A percentile compares a stretch with the other conserved stretches of the same genome.
Conservation (phyloP, 2,113 vertebrate genomes). For the Channa argus region DNA sequence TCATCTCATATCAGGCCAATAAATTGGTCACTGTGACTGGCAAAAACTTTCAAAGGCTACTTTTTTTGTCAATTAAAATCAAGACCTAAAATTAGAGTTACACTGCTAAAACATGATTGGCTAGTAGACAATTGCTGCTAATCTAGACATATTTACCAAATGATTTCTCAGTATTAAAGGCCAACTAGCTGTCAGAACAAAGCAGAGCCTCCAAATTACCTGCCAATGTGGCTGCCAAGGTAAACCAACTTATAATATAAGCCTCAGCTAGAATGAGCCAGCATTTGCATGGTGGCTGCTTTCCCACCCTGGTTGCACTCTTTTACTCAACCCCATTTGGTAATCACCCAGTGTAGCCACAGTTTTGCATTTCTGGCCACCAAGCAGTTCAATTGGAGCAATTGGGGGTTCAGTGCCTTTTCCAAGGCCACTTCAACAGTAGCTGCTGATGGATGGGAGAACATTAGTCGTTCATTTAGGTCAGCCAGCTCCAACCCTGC, state of each 20-base stretch:
- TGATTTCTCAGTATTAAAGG: not conserved
- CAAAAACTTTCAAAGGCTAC: not conserved
- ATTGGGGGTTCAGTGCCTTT: slow-evolving; percentile 64
- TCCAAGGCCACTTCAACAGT: slow-evolving; percentile 73
- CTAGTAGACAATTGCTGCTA: not conserved
- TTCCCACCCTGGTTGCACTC: slow-evolving; percentile 48
- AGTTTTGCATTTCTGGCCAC: slow-evolving; percentile 73
- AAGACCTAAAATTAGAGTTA: not conserved
- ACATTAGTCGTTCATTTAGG: slow-evolving; percentile 71
- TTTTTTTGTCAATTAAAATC: not conserved
- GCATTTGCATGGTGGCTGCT: slow-evolving; percentile 50
- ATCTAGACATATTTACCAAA: slow-evolving; percentile 16
- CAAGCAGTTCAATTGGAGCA: slow-evolving; percentile 68
- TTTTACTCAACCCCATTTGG: slow-evolving; percentile 64
- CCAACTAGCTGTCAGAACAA: slow-evolving; percentile 16
- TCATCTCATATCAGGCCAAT: not conserved
- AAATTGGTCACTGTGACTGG: not conserved
- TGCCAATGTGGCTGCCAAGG: slow-evolving; percentile 59
- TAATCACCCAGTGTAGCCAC: slow-evolving; percentile 54
- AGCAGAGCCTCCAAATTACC: slow-evolving; percentile 42
- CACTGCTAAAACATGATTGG: not conserved
- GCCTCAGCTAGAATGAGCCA: slow-evolving; percentile 45
- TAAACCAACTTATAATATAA: slow-evolving; percentile 42
- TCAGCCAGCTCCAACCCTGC: slow-evolving; percentile 44
- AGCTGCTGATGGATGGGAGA: slow-evolving; percentile 60